Conservation (phyloP, 2,113 vertebrate species). For the Erpornis zantholeuca region DNA sequence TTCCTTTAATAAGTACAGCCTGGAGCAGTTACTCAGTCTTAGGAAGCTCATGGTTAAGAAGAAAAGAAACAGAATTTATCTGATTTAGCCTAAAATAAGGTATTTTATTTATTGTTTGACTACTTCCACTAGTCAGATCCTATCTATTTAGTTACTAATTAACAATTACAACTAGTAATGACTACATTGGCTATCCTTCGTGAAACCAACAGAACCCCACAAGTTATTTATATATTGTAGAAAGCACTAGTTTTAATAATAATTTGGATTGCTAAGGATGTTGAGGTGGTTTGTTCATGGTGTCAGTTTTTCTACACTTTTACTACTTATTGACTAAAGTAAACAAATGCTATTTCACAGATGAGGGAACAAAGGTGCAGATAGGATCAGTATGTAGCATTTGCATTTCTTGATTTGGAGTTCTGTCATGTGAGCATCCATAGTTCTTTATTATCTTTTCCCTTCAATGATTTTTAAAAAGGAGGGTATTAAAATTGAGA, state of each 20-base stretch:
- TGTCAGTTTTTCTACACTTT: neutral
- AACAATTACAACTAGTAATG: neutral
- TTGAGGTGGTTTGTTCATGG: neutral
- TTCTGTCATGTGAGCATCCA: neutral
- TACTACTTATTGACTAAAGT: neutral
- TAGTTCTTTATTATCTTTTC: neutral
- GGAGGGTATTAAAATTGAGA: conserved; percentile 5
- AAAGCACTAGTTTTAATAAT: neutral
- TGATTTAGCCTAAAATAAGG: conserved; percentile 23
- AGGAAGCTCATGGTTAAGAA: neutral
- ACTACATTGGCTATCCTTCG: neutral
- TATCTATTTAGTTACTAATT: conserved; percentile 33
- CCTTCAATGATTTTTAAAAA: conserved; percentile 27
- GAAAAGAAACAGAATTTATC: conserved; percentile 9
- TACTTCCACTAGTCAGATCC: neutral
- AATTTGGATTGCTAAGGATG: neutral
- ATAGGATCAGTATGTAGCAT: conserved; percentile 34
- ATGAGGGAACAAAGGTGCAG: conserved; percentile 15
- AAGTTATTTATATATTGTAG: neutral
- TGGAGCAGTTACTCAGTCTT: neutral
- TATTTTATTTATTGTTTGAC: neutral
- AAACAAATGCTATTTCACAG: conserved; percentile 25
- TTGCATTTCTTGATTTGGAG: conserved; percentile 20
- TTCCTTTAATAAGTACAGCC: neutral
- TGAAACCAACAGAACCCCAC: neutral